Conservation (phyloP, 2,113 vertebrate species). For the Turnix velox region DNA sequence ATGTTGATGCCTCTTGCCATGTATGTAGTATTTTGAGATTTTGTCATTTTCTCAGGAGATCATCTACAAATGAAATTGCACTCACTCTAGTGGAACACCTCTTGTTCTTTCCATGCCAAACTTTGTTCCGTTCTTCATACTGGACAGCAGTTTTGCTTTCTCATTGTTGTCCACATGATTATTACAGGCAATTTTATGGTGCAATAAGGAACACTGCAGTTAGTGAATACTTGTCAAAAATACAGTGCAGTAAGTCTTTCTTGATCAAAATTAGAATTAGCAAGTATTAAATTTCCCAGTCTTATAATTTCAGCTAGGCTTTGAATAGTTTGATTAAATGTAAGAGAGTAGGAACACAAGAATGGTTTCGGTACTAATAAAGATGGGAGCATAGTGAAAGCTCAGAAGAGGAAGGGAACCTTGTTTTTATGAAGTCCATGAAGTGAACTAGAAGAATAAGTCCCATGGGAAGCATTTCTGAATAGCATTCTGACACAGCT, state of each 20-base stretch:
- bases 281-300: not conserved
- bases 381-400: not conserved
- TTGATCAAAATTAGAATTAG: not conserved
- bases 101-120: not conserved
- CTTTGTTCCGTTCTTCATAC: not conserved
- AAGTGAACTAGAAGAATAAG: not conserved
- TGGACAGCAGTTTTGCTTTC: not conserved
- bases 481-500: not conserved
- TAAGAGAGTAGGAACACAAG: not conserved
- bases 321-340: not conserved
- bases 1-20: not conserved
- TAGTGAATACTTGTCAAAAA: not conserved
- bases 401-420: not conserved
- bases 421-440: not conserved
- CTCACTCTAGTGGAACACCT: not conserved
- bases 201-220: not conserved
- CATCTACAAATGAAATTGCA: not conserved
- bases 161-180: not conserved
- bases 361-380: not conserved
- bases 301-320: not conserved
- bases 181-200: not conserved
- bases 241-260: not conserved
- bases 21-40: not conserved
- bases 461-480: not conserved
- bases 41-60: not conserved